Evolutionary conservation across 2,113 vertebrate species (phyloP), one percentile per base, ranked within the genome.

Genomic region (Gnathonemus echidnorhynchus): DNA sequence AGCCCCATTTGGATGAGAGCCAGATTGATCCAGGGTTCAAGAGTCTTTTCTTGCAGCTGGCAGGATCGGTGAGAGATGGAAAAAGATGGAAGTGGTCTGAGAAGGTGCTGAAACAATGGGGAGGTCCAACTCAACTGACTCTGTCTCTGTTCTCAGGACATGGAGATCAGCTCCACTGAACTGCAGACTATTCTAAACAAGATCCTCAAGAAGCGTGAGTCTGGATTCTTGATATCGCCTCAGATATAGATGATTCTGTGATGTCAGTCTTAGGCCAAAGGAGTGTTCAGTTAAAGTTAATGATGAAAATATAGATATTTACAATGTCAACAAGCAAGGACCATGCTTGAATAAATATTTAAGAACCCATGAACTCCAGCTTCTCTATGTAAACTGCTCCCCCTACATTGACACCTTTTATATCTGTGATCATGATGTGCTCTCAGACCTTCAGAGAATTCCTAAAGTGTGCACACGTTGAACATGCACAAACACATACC

Each of bases 121-220:
- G 6, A 42, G 58, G 1, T 85, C 31, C n/a, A 31, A 83, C 42
- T 50, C 80, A 66, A 62, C 35, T n/a, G 52, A 6, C 3, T 21
- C 56, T 27, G 7, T 70, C 85, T 89, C 66, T 80, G 31, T 45
- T 46, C 21, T 58, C 89, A 97, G 97, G 97, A 97, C 93, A 89
- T 95, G 96, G 96, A 96, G 91, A 96, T 97, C 92, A 97, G 96
- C 0, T 94, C 95, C 9, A 89, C 50, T 1, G 97, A 97, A 91
- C 93, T 97, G 2, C 95, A 92, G 93, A 95, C 95, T 87, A 97
- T 97, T 93, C 94, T 97, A 53, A 97, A 97, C 92, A 95, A 95
- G 6, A 96, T 97, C 91, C 93, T 97, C 0, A 58, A 92, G 91
- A 97, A 97, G 95, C 97, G 97, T 97, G 93, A 97, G 97, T 35